Base-by-base conservation (phyloP, 2,888 invertebrate species). In the Hyalella azteca region DNA sequence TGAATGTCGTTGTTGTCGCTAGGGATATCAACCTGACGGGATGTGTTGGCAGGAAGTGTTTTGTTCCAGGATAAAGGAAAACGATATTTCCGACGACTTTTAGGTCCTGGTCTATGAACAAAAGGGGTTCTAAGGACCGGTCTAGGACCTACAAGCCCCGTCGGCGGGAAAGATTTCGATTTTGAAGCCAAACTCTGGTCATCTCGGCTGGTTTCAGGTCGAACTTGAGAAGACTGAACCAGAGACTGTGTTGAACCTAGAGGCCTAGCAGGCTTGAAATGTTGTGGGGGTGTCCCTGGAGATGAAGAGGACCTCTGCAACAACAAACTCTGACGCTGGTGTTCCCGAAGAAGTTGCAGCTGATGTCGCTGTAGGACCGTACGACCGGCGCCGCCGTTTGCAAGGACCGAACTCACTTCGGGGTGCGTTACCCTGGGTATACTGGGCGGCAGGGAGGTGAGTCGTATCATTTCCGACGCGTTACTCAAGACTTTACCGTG, bases 361-460 rank as follows among this genome's bases (percentile, higher is more conserved):
- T 66, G 66, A 7, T 66, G 66, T 19, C 66, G 66, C 9, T 36
- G 66, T 36, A 66, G 9, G 3, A 66, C 3, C 15, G 66, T 36
- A 13, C 36, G 11, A 9, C 66, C 66, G 9, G 66, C 22, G 3
- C 36, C 66, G 19, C 36, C 66, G 39, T 36, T 66, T 13, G 66
- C 66, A 9, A 75, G 36, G 3, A 75, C 41, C 15, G 75, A 75
- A 7, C 45, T n/a, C 11, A 75, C 45, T 32, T 75, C 45, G 7
- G 75, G 75, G 29, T 75, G 40, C 15, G 75, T 45, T 3, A 75
- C 45, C 4, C 45, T 11, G 0, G 45, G 29, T 11, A 75, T 75
- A 15, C n/a, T 7, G 2, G 75, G 75, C 19, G 75, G 40, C 45
- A 75, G 40, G 15, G 75, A 26, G 41, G 75, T 75, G 26, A 75